phyloP scores from a whole-genome alignment of 2,797 vertebrate species.

The Dromococcyx pavoninus region DNA sequence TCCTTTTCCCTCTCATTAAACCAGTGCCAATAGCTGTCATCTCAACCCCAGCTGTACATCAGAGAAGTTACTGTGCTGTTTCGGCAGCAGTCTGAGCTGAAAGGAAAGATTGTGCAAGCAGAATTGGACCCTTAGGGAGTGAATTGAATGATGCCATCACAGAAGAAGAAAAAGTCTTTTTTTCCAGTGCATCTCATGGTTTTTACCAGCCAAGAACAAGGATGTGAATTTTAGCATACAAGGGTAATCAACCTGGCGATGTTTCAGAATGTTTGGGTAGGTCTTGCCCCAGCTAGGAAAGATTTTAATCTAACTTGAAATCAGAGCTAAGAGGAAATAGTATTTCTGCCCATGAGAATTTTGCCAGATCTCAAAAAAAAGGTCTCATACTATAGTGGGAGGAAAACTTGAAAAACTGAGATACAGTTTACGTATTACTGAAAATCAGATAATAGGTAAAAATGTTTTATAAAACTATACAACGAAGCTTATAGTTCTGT shows the following conservation, averaged over 20 bases:
- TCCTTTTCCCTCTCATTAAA: neutral
- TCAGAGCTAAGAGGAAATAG: neutral
- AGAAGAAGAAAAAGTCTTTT: neutral
- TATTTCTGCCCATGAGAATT: slow-evolving; percentile 17
- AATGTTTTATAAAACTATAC: neutral
- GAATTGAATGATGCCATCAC: neutral
- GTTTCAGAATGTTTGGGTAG: neutral
- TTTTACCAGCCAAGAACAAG: slow-evolving; percentile 1
- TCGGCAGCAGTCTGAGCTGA: neutral
- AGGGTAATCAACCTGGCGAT: neutral
- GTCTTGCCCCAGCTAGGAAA: slow-evolving; percentile 13
- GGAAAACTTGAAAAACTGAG: neutral
- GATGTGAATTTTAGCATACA: neutral
- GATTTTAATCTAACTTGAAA: slow-evolving; percentile 26
- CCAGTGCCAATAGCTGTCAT: neutral
- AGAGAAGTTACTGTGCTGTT: neutral
- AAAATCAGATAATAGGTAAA: neutral
- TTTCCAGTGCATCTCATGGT: neutral
- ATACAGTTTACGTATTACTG: too few relatives aligned
- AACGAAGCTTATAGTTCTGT: neutral
- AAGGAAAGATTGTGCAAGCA: neutral
- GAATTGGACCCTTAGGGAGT: neutral
- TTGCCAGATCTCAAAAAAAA: neutral
- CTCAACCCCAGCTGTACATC: neutral
- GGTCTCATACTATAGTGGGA: neutral